Percentiles rank a stretch among this genome's conserved stretches.
Evolutionary conservation across 1,140 invertebrate species (phyloP).

Genomic region (Samia ricini): DNA sequence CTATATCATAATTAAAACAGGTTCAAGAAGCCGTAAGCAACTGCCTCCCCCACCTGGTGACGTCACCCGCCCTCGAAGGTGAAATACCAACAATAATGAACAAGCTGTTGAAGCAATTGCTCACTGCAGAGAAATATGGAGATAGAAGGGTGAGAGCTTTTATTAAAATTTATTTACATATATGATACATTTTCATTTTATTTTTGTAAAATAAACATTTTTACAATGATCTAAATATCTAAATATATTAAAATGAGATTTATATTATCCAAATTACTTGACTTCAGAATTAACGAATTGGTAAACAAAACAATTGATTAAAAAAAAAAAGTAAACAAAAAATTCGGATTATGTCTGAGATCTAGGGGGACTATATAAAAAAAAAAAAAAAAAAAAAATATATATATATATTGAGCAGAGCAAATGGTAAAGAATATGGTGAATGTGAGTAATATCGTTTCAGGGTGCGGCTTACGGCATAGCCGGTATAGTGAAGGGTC

Average conservation of each 20-base stretch:
- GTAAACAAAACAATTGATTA: no score
- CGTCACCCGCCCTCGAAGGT: conserved; percentile 89
- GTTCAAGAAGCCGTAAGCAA: conserved; percentile 99
- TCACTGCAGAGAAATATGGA: conserved; percentile 98
- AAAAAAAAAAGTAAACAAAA: no score
- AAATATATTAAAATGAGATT: no score
- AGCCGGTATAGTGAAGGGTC: conserved; percentile 94
- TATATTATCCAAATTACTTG: no score
- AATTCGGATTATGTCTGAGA: no score
- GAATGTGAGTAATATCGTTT: not conserved
- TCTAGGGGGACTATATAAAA: no score
- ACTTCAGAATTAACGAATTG: no score
- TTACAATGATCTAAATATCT: no score
- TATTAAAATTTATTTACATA: not conserved
- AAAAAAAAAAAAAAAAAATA: no score
- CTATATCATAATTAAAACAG: conserved; percentile 58
- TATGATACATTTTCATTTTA: not conserved
- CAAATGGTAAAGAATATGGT: not conserved
- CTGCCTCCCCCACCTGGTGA: conserved; percentile 94
- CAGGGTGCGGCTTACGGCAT: conserved; percentile 93
- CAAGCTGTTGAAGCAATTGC: conserved; percentile 91
- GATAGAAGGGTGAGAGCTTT: conserved; percentile 85
- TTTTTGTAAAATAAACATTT: not conserved
- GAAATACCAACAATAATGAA: conserved; percentile 93
- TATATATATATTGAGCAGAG: not conserved